Evolutionary conservation across 2,888 invertebrate genomes (phyloP).

Genomic region (Melanchra persicariae): DNA sequence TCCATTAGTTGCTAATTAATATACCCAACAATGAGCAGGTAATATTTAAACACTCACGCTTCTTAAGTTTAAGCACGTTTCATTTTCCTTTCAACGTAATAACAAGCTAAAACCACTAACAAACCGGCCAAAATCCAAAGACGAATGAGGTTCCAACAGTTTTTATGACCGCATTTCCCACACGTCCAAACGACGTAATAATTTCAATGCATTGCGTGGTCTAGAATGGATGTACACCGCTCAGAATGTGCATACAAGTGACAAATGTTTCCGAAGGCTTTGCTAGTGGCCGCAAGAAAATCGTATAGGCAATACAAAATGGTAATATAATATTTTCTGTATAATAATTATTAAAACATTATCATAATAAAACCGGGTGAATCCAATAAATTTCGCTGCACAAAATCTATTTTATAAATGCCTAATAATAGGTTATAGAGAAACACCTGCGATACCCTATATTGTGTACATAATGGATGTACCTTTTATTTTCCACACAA

Average conservation of each 20-base stretch:
- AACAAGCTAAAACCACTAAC: conserved; percentile 20
- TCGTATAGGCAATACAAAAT: conserved; percentile 36
- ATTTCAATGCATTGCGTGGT: conserved; percentile 41
- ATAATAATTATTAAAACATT: no score
- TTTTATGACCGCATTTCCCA: conserved; percentile 16
- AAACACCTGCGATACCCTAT: neutral
- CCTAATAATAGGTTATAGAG: no score
- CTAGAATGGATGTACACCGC: conserved; percentile 24
- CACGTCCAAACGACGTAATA: conserved; percentile 26
- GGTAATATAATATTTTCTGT: no score
- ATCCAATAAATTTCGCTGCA: no score
- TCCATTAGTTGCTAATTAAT: neutral
- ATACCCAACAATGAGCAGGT: neutral
- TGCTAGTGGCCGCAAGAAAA: conserved; percentile 46
- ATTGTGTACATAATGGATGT: no score
- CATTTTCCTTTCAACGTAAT: conserved; percentile 32
- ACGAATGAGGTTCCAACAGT: conserved; percentile 34
- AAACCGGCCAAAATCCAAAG: conserved; percentile 15
- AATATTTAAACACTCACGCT: neutral
- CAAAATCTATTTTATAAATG: no score
- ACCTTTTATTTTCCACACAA: conserved; percentile 12
- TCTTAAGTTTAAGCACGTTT: neutral
- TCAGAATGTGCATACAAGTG: conserved; percentile 47
- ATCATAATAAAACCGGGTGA: neutral
- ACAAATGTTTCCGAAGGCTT: conserved; percentile 56